Evolutionary conservation across 2,888 invertebrate species (phyloP).

Genomic region (Drosophila dives): DNA sequence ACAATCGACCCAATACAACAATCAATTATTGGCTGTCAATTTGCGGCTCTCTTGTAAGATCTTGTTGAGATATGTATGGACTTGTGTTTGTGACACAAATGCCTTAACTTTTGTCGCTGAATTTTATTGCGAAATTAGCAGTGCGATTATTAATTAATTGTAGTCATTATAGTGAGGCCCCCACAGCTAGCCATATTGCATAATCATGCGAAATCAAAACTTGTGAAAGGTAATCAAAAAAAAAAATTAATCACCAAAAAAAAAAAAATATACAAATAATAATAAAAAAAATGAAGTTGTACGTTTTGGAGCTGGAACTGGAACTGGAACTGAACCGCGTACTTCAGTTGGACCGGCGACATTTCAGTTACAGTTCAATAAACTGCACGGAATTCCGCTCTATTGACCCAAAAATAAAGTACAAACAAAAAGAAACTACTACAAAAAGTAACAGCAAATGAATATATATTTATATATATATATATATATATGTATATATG

Average conservation of each 20-base stretch:
- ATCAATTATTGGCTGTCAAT: conserved; percentile 69
- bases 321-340: conserved; percentile 8
- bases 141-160: conserved; percentile 67
- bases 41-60: conserved; percentile 53
- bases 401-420: conserved; percentile 70
- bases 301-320: conserved; percentile 20
- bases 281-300: conserved; percentile 27
- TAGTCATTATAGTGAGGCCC: conserved; percentile 49
- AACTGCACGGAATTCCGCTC: conserved; percentile 73
- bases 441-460: conserved; percentile 14
- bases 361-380: conserved; percentile 65
- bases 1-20: conserved; percentile 45
- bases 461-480: not conserved
- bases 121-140: conserved; percentile 66
- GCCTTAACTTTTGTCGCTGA: conserved; percentile 49
- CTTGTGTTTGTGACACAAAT: conserved; percentile 47
- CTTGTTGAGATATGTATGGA: not conserved
- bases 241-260: conserved; percentile 6
- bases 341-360: conserved; percentile 13
- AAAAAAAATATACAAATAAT: conserved; percentile 9
- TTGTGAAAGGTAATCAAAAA: conserved; percentile 63
- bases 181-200: conserved; percentile 34
- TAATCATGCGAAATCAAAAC: conserved; percentile 25
- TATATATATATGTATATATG: not conserved
- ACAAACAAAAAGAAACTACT: conserved; percentile 32